Base-by-base conservation (phyloP, 2,797 vertebrate genomes). In the Pelochelys cantorii region DNA sequence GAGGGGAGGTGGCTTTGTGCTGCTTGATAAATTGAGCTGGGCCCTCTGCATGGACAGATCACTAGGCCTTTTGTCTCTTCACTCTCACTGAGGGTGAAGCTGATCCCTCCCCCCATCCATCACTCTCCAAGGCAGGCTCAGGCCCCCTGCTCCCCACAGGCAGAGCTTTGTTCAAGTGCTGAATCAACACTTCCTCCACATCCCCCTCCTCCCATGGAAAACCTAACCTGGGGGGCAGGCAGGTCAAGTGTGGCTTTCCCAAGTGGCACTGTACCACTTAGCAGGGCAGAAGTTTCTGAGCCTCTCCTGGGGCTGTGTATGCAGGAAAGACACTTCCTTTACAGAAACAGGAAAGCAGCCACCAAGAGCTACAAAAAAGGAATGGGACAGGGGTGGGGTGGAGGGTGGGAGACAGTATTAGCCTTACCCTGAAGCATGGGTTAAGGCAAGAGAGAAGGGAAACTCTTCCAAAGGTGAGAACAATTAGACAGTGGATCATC, bases 191-290 rank as follows among this genome's bases (percentile, higher is more conserved):
- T 97, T 98, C 97, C 93, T 97, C 91, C 42, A 42, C 42, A 5
- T 6, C 5, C 42, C 42, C 6, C 42, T 6, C 4, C 42, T 6
- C 93, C 77, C 0, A 85, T 83, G 65, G 93, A 96, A 29, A 79
- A 10, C 0, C 0, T 31, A 95, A 92, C 86, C 89, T 87, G 11
- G 0, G 2, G 48, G 88, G 93, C 90, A 95, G 89, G 97, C 79
- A 95, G 97, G 97, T 97, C 96, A 97, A 97, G 92, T 87, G 85
- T 90, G 92, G 79, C 96, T 94, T 97, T 97, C 97, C 95, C 96
- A 97, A 96, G 96, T 17, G 2, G 7, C 65, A 71, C 94, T 55
- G 96, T 75, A 75, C 92, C 94, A 92, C 92, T 93, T 97, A 96
- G 95, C 87, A 87, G 84, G 84, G 65, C 90, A 81, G 87, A 87